Percentiles rank a stretch among this genome's conserved stretches.
Evolutionary conservation across 2,888 invertebrate genomes (phyloP).

Genomic region (Salpingus planirostris): DNA sequence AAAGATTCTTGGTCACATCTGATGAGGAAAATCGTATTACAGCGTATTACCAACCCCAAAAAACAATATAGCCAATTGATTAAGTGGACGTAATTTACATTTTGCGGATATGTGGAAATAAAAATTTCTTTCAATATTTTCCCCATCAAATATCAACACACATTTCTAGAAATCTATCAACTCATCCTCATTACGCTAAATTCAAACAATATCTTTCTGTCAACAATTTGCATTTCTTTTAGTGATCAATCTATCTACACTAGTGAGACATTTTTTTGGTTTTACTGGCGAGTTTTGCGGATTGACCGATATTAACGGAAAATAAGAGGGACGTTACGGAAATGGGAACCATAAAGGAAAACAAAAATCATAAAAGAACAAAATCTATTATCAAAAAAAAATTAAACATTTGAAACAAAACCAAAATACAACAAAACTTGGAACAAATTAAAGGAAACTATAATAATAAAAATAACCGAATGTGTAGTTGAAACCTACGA

Average conservation of each 20-base stretch:
- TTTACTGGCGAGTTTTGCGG: slow-evolving; percentile 5
- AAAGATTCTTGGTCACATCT: background rate
- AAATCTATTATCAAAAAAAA: slow-evolving; percentile 5
- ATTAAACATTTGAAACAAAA: slow-evolving; percentile 6
- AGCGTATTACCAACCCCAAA: background rate
- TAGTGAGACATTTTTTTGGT: slow-evolving; percentile 12
- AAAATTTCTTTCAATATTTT: background rate
- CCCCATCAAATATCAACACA: background rate
- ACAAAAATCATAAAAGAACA: slow-evolving; percentile 2
- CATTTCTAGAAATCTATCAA: slow-evolving; percentile 16
- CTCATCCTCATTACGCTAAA: slow-evolving; percentile 2
- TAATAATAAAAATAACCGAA: too few relatives aligned
- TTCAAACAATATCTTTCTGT: slow-evolving; percentile 18
- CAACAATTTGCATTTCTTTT: slow-evolving; percentile 24
- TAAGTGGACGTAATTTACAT: too few relatives aligned
- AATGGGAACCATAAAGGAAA: background rate
- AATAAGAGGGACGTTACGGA: slow-evolving; percentile 5
- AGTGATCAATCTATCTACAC: slow-evolving; percentile 16
- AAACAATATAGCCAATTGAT: too few relatives aligned
- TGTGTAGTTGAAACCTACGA: too few relatives aligned
- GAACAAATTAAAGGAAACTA: too few relatives aligned
- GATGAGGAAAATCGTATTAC: background rate
- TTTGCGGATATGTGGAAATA: background rate
- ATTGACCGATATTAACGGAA: too few relatives aligned
- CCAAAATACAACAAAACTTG: slow-evolving; percentile 4